phyloP scores from a whole-genome alignment of 2,888 invertebrate genomes.

The Molorchus minor region DNA sequence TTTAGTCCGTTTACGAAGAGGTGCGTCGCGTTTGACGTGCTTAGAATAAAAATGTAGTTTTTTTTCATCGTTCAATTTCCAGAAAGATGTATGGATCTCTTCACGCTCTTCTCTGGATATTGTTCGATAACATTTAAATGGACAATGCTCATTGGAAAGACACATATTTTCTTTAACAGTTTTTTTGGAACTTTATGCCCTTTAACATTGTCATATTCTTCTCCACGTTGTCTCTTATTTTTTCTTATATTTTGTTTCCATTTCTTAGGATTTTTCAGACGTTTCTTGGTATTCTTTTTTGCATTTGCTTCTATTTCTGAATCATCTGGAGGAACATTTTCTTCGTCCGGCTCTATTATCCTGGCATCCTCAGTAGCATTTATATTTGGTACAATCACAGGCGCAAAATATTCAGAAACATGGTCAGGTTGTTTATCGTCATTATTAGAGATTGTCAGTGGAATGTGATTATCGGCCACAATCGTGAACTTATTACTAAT shows the following conservation, averaged over 20 bases:
- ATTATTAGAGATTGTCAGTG: too few relatives aligned
- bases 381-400: too few relatives aligned
- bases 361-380: too few relatives aligned
- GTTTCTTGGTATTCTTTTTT: neutral
- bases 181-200: neutral
- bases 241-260: neutral
- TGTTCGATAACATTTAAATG: neutral
- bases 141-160: neutral
- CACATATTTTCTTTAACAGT: neutral
- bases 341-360: too few relatives aligned
- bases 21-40: neutral
- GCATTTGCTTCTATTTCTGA: too few relatives aligned
- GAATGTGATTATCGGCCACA: too few relatives aligned
- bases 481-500: too few relatives aligned
- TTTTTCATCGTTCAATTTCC: neutral
- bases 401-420: too few relatives aligned
- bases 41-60: slow-evolving; percentile 11
- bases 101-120: neutral
- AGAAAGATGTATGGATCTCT: slow-evolving; percentile 3
- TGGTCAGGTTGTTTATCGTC: too few relatives aligned
- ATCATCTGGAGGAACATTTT: too few relatives aligned
- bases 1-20: neutral
- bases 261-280: neutral
- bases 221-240: neutral
- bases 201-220: slow-evolving; percentile 1